A percentile compares a stretch with the other conserved stretches of the same genome.
These are phyloP conservation scores for Myiotriccus ornatus DNA, from an alignment of 2,797 vertebrate species.

Conservation along the genomic window DNA sequence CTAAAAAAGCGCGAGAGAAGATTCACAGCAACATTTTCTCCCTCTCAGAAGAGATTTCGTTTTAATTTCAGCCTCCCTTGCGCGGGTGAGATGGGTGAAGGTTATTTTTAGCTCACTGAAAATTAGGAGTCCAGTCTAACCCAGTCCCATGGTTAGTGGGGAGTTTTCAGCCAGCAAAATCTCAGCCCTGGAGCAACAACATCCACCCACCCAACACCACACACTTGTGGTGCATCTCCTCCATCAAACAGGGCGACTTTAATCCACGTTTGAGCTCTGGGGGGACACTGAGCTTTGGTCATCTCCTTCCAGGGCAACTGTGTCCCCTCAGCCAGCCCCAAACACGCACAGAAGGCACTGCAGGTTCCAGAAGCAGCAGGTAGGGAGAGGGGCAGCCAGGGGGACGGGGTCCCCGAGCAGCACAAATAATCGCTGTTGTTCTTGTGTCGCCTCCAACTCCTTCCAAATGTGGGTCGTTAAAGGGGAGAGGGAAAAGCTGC, in stretches of 20 bases:
- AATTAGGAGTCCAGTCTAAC: no score
- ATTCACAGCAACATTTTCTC: background rate
- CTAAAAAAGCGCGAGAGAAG: background rate
- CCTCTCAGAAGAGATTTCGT: background rate
- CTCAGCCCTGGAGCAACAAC: background rate
- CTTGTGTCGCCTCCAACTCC: conserved; percentile 61
- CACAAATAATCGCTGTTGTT: conserved; percentile 59
- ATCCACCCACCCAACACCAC: background rate
- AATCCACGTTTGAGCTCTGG: background rate
- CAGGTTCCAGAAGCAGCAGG: conserved; percentile 60
- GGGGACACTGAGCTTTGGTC: background rate
- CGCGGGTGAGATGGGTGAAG: background rate
- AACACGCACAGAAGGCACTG: conserved; percentile 17
- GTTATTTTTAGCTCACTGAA: background rate
- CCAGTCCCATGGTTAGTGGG: background rate
- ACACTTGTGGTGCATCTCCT: background rate
- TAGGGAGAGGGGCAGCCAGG: conserved; percentile 53
- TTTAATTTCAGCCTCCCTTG: background rate
- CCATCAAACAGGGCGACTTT: background rate
- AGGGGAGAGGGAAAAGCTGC: conserved; percentile 9
- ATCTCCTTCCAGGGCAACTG: background rate
- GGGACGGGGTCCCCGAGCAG: conserved; percentile 28
- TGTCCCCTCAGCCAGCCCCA: background rate
- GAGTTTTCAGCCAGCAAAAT: background rate
- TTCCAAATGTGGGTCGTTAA: background rate